phyloP scores from a whole-genome alignment of 2,888 invertebrate genomes.

The Cataglyphis albicans region DNA sequence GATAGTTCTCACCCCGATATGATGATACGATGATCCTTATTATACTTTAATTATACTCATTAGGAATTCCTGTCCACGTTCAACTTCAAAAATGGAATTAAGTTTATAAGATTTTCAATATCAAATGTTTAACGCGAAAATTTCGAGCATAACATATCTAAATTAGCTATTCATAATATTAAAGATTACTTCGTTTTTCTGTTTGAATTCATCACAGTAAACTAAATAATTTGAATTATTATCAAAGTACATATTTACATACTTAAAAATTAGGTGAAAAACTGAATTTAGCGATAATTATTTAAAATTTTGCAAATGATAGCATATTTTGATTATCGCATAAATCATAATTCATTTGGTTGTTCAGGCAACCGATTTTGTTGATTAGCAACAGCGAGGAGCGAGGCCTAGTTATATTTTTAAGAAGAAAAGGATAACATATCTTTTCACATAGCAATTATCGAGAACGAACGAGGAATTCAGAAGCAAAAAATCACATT shows the following conservation, averaged over 20 bases:
- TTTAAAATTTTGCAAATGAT: not conserved
- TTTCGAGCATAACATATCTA: not conserved
- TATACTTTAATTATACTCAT: conserved; percentile 30
- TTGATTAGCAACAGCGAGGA: conserved; percentile 5
- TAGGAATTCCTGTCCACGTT: not conserved
- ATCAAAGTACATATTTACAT: not conserved
- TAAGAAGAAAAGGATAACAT: not conserved
- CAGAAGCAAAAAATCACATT: not conserved
- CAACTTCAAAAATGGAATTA: not conserved
- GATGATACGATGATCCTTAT: not conserved
- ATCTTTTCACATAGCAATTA: not conserved
- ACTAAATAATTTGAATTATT: not conserved
- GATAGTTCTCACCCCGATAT: not conserved
- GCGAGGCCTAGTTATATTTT: conserved; percentile 9
- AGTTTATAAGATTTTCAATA: not conserved
- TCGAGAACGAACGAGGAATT: not conserved
- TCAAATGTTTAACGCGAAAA: not conserved
- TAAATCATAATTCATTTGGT: not conserved
- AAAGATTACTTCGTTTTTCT: not conserved
- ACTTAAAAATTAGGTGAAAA: not conserved
- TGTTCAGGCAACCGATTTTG: conserved; percentile 38
- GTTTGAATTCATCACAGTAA: not conserved
- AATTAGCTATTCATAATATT: not conserved
- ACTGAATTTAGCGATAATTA: not conserved
- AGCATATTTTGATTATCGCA: not conserved